Evolutionary conservation across 2,113 vertebrate genomes (phyloP), one percentile per base, ranked within the genome.

Genomic region (Silurus meridionalis): DNA sequence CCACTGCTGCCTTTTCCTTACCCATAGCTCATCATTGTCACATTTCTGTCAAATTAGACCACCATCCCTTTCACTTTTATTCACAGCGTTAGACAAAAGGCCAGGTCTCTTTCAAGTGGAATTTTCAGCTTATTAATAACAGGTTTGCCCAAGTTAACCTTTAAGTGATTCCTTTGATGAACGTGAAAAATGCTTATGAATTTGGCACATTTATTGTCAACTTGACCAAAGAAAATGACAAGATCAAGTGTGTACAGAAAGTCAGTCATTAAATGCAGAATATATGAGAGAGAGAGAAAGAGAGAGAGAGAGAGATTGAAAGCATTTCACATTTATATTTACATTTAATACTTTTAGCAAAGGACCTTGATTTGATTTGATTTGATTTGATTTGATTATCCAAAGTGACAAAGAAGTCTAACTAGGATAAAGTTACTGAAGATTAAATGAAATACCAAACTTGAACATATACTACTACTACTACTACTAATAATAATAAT

Each of bases 51-150:
- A 84, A 63, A 58, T 50, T 6, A 75, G 37, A 69, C 88, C 82
- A 86, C 53, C 53, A 67, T 64, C 21, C 57, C 85, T 89, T 84
- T 89, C 85, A 85, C 52, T 85, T 83, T 89, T 87, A 87, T 61
- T 89, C 88, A 37, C 37, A 37, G 37, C 37, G 37, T 37, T 37
- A 37, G 37, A 37, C 37, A 74, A 77, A 25, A 25, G 14, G 52
- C 5, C 52, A 58, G 23, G 23, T 57, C 53, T 58, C 75, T 57
- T 78, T 79, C 50, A 77, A 17, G 53, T 57, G 14, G 75, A 5
- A 2, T 75, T 52, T 50, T 23, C 8, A 14, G 2, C 9, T 64
- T 64, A 5, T 61, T 61, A 61, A 46, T 37, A 37, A 37, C 37
- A 37, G 37, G 71, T 10, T 52, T 14, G 72, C 21, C 14, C 5